Conservation (phyloP, 2,888 invertebrate species). For the Drosophila recens region DNA sequence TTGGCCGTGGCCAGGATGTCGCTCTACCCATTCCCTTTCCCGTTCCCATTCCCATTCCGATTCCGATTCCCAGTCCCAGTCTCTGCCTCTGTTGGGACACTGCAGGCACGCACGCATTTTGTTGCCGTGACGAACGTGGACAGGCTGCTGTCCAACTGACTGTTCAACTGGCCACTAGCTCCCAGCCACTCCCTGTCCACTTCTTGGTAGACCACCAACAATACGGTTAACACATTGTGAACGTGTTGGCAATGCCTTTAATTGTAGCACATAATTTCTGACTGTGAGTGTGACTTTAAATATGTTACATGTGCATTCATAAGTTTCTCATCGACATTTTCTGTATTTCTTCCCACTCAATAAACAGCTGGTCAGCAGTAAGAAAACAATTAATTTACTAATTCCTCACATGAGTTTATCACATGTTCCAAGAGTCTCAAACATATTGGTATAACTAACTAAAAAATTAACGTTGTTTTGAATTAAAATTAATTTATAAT, state of each 20-base stretch:
- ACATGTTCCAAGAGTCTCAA: constrained; percentile 5
- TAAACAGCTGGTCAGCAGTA: constrained; percentile 14
- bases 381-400: constrained; percentile 31
- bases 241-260: constrained; percentile 61
- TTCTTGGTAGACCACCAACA: constrained; percentile 47
- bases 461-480: no score
- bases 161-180: constrained; percentile 1
- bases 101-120: constrained; percentile 74
- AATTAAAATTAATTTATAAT: no score
- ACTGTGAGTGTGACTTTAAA: constrained; percentile 10
- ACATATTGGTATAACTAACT: neutral
- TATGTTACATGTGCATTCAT: constrained; percentile 3
- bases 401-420: constrained; percentile 4
- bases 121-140: constrained; percentile 75
- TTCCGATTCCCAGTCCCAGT: neutral
- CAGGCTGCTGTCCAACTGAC: constrained; percentile 45
- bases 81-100: constrained; percentile 30
- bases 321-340: neutral
- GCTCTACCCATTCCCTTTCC: neutral
- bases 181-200: neutral
- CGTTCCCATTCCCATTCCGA: no score
- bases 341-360: constrained; percentile 18
- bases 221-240: constrained; percentile 69
- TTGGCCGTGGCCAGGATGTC: constrained; percentile 22
- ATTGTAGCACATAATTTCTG: constrained; percentile 71